A percentile compares a stretch with the other conserved stretches of the same genome.
These are phyloP conservation scores for Xestia ashworthii DNA, from an alignment of 2,888 invertebrate species.

Conservation along the genomic window DNA sequence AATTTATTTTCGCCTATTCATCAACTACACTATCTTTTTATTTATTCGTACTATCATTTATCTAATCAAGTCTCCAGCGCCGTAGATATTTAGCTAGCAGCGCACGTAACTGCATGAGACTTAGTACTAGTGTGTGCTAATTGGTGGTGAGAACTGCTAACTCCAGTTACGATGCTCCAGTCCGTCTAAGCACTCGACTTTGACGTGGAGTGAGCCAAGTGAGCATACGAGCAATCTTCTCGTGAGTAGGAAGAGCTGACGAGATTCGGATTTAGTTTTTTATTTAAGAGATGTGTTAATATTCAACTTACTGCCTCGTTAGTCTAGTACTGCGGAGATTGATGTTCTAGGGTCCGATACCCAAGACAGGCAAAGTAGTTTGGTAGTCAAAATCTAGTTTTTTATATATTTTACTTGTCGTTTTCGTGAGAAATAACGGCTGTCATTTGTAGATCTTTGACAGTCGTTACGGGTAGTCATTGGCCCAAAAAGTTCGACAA, in stretches of 20 bases:
- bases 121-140: conserved; percentile 27
- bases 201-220: conserved; percentile 30
- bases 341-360: too few species aligned
- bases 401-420: too few species aligned
- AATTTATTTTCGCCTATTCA: not conserved
- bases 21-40: not conserved
- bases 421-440: too few species aligned
- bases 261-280: not conserved
- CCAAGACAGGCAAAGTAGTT: too few species aligned
- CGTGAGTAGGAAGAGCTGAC: not conserved
- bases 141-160: conserved; percentile 35
- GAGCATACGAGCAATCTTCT: conserved; percentile 29
- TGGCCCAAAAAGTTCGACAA: too few species aligned
- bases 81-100: conserved; percentile 3
- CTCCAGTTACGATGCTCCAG: conserved; percentile 21
- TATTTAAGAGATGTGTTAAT: conserved; percentile 1
- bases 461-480: too few species aligned
- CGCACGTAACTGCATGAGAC: conserved; percentile 1
- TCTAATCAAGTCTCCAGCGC: not conserved
- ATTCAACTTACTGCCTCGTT: not conserved
- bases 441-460: too few species aligned
- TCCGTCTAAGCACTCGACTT: conserved; percentile 37
- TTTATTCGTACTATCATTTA: not conserved
- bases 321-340: not conserved
- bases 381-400: too few species aligned